Evolutionary conservation across 2,888 invertebrate species (phyloP), one percentile per base, ranked within the genome.

Genomic region (Incurvaria masculella): DNA sequence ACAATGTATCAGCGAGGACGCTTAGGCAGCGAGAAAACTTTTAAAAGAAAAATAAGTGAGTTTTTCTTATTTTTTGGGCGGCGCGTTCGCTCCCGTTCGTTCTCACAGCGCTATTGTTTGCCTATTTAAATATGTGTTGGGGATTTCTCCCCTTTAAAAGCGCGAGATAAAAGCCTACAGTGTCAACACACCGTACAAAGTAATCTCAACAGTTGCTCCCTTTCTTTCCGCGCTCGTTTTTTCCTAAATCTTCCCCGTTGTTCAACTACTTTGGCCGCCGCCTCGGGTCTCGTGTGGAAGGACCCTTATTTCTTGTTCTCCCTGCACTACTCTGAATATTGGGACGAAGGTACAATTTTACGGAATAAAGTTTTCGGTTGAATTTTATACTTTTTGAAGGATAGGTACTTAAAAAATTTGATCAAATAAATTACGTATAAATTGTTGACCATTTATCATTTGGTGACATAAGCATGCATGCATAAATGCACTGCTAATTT

Each of bases 41-140:
- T 33, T 33, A 14, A 33, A 33, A 33, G 33, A 33, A 33, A 33
- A 33, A 33, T 33, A 33, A 33, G 33, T 33, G 33, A 33, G 33
- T 33, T 33, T 33, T 33, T 33, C 33, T 33, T 33, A 33, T 33
- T 33, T 33, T 10, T 10, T n/a, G 33, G 33, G 23, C 23, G 23
- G 23, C 5, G 5, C 23, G 23, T 64, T 63, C 58, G 61, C 60
- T 62, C 66, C 66, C 59, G 59, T 69, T 69, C 68, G 64, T 63
- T 64, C 62, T 57, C 59, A 55, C 58, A 52, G 57, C 40, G 42
- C 61, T 69, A 66, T 67, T 72, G 67, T 75, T 74, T 75, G 69
- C 66, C 64, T 74, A 72, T 76, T 73, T 74, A 76, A 76, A 75
- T 76, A 71, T 71, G 69, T 73, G 72, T 72, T 69, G 68, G 66